phyloP scores from a whole-genome alignment of 2,888 invertebrate species.

The Subacronicta megacephala region DNA sequence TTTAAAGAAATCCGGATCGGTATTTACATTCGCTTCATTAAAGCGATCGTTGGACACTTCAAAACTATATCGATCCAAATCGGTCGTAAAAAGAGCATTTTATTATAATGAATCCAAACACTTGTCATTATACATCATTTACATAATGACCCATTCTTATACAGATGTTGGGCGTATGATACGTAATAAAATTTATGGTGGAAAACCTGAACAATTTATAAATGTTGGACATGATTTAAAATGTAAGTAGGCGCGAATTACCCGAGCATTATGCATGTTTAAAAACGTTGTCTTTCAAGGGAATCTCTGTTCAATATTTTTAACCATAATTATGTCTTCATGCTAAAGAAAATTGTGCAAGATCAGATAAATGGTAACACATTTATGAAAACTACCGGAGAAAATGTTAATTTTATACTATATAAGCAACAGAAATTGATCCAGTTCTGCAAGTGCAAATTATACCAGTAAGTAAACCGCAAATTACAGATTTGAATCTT shows the following conservation, averaged over 20 bases:
- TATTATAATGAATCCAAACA: conserved; percentile 55
- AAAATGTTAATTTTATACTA: conserved; percentile 46
- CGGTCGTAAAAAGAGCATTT: conserved; percentile 30
- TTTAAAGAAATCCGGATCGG: conserved; percentile 15
- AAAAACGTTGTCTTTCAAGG: conserved; percentile 60
- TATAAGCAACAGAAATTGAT: conserved; percentile 41
- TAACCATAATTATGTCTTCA: conserved; percentile 59
- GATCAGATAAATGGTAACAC: conserved; percentile 47
- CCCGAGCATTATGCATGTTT: conserved; percentile 51
- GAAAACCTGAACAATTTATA: conserved; percentile 58
- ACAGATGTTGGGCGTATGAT: conserved; percentile 64
- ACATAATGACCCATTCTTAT: conserved; percentile 74
- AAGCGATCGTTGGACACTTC: conserved; percentile 30
- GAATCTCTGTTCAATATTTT: conserved; percentile 55
- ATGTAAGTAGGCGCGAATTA: conserved; percentile 72
- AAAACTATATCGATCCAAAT: conserved; percentile 39
- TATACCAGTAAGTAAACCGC: conserved; percentile 32
- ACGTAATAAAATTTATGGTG: conserved; percentile 61
- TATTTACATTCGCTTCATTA: conserved; percentile 31
- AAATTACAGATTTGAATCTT: conserved; percentile 48
- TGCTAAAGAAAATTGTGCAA: conserved; percentile 46
- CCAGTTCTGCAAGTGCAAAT: conserved; percentile 39
- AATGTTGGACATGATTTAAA: conserved; percentile 61
- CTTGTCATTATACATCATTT: conserved; percentile 71
- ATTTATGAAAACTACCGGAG: conserved; percentile 29